Evolutionary conservation across 2,113 vertebrate species (phyloP).

Genomic region (Tympanuchus pallidicinctus): DNA sequence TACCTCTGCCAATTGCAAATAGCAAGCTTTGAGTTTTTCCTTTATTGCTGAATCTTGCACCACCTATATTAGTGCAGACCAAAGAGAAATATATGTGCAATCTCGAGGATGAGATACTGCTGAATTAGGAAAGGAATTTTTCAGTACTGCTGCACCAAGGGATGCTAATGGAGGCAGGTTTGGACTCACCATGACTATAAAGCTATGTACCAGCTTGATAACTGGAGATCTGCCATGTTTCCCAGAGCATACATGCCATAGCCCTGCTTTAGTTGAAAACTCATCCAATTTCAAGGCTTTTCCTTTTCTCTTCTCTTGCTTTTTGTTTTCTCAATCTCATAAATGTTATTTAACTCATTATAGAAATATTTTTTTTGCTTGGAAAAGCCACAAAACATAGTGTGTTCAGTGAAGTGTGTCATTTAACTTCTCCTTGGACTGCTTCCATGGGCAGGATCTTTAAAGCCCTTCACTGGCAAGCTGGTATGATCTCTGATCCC

Average conservation of each 20-base stretch:
- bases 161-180: background rate
- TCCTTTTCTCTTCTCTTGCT: background rate
- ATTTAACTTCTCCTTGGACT: conserved; percentile 28
- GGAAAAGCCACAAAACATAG: background rate
- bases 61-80: background rate
- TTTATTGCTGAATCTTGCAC: background rate
- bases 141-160: background rate
- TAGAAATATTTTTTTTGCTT: conserved; percentile 22
- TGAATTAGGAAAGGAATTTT: background rate
- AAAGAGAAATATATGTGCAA: background rate
- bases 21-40: background rate
- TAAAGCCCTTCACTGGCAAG: conserved; percentile 27
- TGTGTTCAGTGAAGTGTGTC: background rate
- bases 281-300: background rate
- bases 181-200: background rate
- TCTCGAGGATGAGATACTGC: background rate
- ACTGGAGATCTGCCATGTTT: conserved; percentile 16
- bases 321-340: background rate
- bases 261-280: background rate
- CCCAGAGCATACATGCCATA: background rate
- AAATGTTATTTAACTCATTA: background rate
- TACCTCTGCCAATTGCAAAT: background rate
- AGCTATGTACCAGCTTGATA: background rate
- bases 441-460: background rate
- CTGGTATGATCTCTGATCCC: conserved; percentile 37